Base-by-base conservation (phyloP, 2,888 invertebrate genomes). In the Erebia ligea region DNA sequence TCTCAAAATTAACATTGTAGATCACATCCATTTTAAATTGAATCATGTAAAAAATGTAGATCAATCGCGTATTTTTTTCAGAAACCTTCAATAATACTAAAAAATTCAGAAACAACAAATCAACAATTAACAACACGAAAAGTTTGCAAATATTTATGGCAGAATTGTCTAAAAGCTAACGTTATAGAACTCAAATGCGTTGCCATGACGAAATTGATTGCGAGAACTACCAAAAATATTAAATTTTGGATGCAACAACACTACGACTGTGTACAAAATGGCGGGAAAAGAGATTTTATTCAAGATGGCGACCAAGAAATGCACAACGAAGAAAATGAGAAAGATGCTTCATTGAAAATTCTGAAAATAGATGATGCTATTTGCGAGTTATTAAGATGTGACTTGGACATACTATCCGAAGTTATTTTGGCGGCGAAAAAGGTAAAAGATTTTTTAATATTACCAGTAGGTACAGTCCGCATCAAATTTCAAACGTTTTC, bases 371-470 rank as follows among this genome's bases (percentile, higher is more conserved):
- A 87, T 17, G 87, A 90, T 75, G 73, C 72, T 1, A 79, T 91
- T 75, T 90, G 91, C 76, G 84, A 90, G 69, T 72, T 92, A 63
- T 72, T 93, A 61, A 84, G 79, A 61, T 75, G 85, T 9, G 84
- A 89, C 76, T 79, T 94, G 79, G 91, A 92, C 73, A 82, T 85
- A 2, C 67, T 93, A 4, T 80, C 86, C n/a, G 91, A 92, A 81
- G 86, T 88, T 50, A 83, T 91, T 76, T 84, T 92, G 73, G 84
- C 90, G 0, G 90, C 91, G 1, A 93, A 93, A 80, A 92, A 90
- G 87, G 94, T 92, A 78, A 75, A 42, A 13, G 17, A 17, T 17
- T 59, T 48, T 48, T 62, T 21, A 6, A 34, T 45, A 42, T 42
- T 2, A 42, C 2, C 6, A 9, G 9, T 34, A 5, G 2, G 4